phyloP scores from a whole-genome alignment of 1,140 invertebrate species.

The Elymnias hypermnestra region DNA sequence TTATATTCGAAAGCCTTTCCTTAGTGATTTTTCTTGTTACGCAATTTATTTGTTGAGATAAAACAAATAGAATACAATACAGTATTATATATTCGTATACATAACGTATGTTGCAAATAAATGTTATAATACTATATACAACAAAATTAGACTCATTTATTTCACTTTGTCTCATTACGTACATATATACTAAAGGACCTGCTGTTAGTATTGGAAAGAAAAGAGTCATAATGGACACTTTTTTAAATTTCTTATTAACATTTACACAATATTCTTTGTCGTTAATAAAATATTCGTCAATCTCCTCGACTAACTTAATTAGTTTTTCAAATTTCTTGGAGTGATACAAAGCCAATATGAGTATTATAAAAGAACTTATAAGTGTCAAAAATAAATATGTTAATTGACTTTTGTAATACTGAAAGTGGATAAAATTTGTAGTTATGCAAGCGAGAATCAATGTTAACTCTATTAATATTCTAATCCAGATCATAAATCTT shows the following conservation, averaged over 20 bases:
- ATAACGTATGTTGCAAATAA: conserved; percentile 18
- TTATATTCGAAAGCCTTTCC: background rate
- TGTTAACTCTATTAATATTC: conserved; percentile 6
- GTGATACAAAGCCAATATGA: conserved; percentile 11
- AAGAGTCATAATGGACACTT: background rate
- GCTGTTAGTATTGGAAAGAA: background rate
- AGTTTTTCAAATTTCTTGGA: conserved; percentile 16
- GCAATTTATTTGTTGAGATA: conserved; percentile 19
- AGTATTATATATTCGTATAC: conserved; percentile 21
- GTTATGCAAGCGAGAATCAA: background rate
- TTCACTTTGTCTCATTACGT: background rate
- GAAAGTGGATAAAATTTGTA: background rate
- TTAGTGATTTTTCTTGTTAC: conserved; percentile 17
- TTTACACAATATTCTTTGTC: conserved; percentile 6
- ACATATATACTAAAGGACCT: conserved; percentile 1
- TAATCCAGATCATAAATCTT: background rate
- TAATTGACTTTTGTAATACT: background rate
- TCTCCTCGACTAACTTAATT: background rate
- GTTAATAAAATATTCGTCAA: conserved; percentile 7
- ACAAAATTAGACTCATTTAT: background rate
- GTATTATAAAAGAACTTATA: background rate
- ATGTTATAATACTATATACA: background rate
- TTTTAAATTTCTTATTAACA: conserved; percentile 10
- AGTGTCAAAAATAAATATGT: background rate
- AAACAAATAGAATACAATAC: conserved; percentile 12